These are phyloP conservation scores for Falco berigora DNA, from an alignment of 2,797 vertebrate species.

Conservation along the genomic window DNA sequence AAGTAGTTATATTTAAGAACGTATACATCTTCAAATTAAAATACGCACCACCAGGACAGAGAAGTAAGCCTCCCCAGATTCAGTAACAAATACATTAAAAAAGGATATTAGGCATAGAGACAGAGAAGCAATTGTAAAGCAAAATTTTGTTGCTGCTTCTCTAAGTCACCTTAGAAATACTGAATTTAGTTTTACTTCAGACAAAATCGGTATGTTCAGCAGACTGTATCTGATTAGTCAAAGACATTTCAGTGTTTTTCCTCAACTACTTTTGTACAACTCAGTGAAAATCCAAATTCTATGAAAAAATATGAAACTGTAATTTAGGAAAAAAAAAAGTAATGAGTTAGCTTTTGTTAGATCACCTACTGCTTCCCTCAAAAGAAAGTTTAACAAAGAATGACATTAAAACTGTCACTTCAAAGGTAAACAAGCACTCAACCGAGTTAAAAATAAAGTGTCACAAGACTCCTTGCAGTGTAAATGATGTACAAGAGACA, in stretches of 20 bases:
- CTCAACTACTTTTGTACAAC: not conserved
- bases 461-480: slow-evolving; percentile 15
- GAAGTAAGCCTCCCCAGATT: not conserved
- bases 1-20: not conserved
- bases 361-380: not conserved
- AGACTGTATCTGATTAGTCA: not conserved
- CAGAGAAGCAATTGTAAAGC: not conserved
- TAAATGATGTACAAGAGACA: not conserved
- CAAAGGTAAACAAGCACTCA: slow-evolving; percentile 16
- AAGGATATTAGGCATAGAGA: not conserved
- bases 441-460: slow-evolving; percentile 25
- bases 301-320: not conserved
- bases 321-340: not conserved
- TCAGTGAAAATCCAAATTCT: not conserved
- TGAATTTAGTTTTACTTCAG: not conserved
- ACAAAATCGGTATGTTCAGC: not conserved
- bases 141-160: not conserved
- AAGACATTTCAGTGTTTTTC: not conserved
- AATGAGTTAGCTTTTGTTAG: not conserved
- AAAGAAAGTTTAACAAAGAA: not conserved
- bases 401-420: not conserved
- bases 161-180: not conserved
- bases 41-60: not conserved
- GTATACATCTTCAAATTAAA: slow-evolving; percentile 19
- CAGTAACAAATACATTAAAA: slow-evolving; percentile 9